Percentiles rank a stretch among this genome's conserved stretches.
These are phyloP conservation scores for Xerus rutilus DNA, from an alignment of 2,797 vertebrate species.

Conservation along the genomic window DNA sequence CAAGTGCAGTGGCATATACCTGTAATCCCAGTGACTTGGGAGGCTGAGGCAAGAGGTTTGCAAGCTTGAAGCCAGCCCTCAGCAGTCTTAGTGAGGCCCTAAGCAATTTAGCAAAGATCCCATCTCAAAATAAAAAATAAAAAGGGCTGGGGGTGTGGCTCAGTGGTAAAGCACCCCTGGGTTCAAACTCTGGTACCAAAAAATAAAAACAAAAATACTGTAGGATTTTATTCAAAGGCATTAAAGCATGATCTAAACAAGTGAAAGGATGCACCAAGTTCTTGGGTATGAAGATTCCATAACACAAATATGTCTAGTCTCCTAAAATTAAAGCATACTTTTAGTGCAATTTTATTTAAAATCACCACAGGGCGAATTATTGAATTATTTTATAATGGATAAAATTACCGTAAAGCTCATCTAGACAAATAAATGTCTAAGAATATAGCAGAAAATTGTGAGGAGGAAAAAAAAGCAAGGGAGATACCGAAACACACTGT, in stretches of 20 bases:
- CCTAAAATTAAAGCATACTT: neutral
- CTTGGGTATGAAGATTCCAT: neutral
- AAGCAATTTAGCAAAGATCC: too few relatives aligned
- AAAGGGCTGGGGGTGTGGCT: too few relatives aligned
- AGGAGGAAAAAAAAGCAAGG: neutral
- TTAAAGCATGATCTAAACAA: neutral
- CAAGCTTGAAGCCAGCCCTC: too few relatives aligned
- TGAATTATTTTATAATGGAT: too few relatives aligned
- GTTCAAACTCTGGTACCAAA: too few relatives aligned
- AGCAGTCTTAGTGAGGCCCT: too few relatives aligned
- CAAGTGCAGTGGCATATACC: too few relatives aligned
- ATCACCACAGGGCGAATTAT: neutral
- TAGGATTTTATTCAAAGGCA: neutral
- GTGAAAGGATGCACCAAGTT: neutral
- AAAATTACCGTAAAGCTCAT: neutral
- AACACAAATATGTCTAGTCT: neutral
- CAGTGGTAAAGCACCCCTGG: too few relatives aligned
- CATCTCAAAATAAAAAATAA: too few relatives aligned
- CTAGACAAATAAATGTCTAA: neutral
- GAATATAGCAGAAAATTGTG: neutral
- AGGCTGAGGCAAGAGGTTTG: too few relatives aligned
- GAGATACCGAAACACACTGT: neutral
- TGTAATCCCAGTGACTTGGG: too few relatives aligned
- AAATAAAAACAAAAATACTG: neutral
- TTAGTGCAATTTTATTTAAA: neutral